Evolutionary conservation across 2,888 invertebrate genomes (phyloP), one percentile per base, ranked within the genome.

Genomic region (Saturnia japonica): DNA sequence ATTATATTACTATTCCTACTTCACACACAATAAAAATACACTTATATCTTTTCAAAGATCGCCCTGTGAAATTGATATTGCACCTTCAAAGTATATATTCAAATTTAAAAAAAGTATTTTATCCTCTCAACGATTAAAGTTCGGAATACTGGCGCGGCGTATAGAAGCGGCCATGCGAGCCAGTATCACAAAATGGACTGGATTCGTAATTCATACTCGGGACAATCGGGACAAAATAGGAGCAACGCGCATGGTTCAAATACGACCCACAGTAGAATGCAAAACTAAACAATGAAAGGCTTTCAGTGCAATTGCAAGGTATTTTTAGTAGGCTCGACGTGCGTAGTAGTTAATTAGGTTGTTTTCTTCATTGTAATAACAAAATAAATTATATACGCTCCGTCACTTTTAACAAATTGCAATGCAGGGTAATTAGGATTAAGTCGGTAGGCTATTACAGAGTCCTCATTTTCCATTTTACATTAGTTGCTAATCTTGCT

Each of bases 221-320:
- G 57, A 60, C 57, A 60, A 14, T 28, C 57, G 57, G 57, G 57
- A 60, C 28, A 28, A 60, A 60, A 28, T 60, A 60, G 57, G 57
- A 60, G 25, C 57, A 28, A 60, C 57, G 57, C 57, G 57, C 57
- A 60, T 60, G 57, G 14, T 60, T 14, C 57, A 28, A 60, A 60
- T 25, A 60, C 57, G 28, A 11, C 25, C 12, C 7, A 28, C 57
- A 12, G 28, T 16, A 4, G 25, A 14, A 2, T 14, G 28, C 25
- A 25, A 28, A 60, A 60, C 28, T 60, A 14, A 25, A 25, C 14
- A 60, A 60, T 28, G 28, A 28, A 25, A 60, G 57, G 25, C 57
- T 60, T 28, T 60, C 28, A 28, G 6, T 60, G 57, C 57, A 60
- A 60, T 60, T 60, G 28, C 57, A 60, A 14, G 25, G 57, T 28